A percentile compares a stretch with the other conserved stretches of the same genome.
These are phyloP conservation scores for Benitochromis conjunctus DNA, from an alignment of 2,113 vertebrate species.

Conservation along the genomic window DNA sequence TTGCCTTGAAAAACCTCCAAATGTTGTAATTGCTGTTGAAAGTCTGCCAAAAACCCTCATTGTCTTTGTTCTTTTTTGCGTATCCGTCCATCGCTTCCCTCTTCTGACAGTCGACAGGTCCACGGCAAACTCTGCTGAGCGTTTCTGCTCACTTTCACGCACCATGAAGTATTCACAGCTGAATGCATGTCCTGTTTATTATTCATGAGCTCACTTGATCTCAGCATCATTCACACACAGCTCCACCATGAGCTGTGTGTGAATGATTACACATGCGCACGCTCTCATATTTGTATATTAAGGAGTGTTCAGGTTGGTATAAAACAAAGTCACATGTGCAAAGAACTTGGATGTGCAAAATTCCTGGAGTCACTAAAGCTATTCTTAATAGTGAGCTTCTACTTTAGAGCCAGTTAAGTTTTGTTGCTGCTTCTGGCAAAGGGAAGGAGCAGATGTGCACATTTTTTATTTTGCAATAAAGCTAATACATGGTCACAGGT, in stretches of 20 bases:
- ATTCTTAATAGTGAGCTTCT: neutral
- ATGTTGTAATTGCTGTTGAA: neutral
- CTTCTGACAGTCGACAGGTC: neutral
- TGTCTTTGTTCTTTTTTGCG: neutral
- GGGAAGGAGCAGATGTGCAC: neutral
- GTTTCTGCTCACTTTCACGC: constrained; percentile 69
- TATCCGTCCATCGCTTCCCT: neutral
- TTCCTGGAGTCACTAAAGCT: neutral
- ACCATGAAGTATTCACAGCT: constrained; percentile 69
- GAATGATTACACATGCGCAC: neutral
- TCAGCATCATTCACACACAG: constrained; percentile 53
- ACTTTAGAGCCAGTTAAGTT: neutral
- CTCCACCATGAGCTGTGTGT: neutral
- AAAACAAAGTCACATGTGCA: neutral
- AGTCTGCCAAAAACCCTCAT: neutral
- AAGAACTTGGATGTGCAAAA: neutral
- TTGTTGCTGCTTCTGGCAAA: neutral
- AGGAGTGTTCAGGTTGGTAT: neutral
- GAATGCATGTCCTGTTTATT: constrained; percentile 63
- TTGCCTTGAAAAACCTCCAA: neutral
- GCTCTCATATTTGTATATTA: neutral
- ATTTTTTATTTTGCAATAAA: neutral
- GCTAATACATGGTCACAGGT: neutral
- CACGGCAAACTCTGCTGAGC: neutral
- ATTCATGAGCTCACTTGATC: constrained; percentile 69